Evolutionary conservation across 2,113 vertebrate species (phyloP).

Genomic region (Oceanites oceanicus): DNA sequence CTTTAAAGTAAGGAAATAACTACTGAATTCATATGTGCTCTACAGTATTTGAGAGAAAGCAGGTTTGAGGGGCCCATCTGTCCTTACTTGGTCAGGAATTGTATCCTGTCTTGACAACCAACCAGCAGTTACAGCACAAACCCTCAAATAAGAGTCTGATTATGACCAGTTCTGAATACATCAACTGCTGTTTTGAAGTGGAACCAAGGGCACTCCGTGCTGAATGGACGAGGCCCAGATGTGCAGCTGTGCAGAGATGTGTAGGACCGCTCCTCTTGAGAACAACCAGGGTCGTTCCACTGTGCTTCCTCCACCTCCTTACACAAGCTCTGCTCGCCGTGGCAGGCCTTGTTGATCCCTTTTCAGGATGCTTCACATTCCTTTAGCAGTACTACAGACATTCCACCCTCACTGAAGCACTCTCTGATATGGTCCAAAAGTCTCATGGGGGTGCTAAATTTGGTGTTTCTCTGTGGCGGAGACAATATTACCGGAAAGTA

Average conservation of each 20-base stretch:
- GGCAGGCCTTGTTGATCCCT: constrained; percentile 29
- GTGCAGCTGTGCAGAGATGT: constrained; percentile 19
- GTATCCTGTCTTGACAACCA: neutral
- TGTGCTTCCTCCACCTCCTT: neutral
- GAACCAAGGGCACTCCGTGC: neutral
- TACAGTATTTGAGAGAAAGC: neutral
- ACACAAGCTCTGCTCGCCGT: neutral
- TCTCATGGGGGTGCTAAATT: constrained; percentile 48
- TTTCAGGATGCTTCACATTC: constrained; percentile 57
- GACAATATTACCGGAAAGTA: constrained; percentile 23
- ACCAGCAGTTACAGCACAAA: neutral
- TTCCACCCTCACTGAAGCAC: constrained; percentile 38
- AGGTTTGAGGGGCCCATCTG: constrained; percentile 31
- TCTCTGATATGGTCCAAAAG: constrained; percentile 47
- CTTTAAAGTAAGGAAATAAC: constrained; percentile 58
- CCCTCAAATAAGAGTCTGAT: neutral
- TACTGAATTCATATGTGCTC: constrained; percentile 15
- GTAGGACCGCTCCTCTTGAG: neutral
- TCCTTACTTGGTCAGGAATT: neutral
- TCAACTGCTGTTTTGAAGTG: neutral
- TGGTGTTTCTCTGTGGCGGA: constrained; percentile 12
- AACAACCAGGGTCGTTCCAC: neutral
- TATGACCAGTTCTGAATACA: neutral
- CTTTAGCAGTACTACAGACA: constrained; percentile 49
- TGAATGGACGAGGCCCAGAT: rapidly evolving